Evolutionary conservation across 1,140 invertebrate species (phyloP), one percentile per base, ranked within the genome.

Genomic region (Galendromus occidentalis): DNA sequence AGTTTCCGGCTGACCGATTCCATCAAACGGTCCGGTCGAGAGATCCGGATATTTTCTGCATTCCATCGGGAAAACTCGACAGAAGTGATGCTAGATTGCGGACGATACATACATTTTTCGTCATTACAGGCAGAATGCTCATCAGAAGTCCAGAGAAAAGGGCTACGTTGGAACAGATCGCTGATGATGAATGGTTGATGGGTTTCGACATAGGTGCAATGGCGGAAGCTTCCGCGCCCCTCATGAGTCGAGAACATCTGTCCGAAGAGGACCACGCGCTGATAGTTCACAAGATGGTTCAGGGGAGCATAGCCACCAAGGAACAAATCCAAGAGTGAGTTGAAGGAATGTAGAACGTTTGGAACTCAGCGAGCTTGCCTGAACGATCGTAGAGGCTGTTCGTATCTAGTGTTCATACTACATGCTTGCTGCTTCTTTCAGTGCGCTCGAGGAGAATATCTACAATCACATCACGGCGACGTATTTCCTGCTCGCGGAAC

Each of bases 391-490:
- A n/a, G n/a, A n/a, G 66, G 41, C 18, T 22, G 14, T 64, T 47
- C 20, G 5, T 12, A 4, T 47, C n/a, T 39, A 4, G 33, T 6
- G 4, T 39, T 39, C 33, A 6, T 9, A 39, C 33, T 33, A 65
- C 2, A 51, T 67, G 2, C 20, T 12, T 4, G 18, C 7, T 25
- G 51, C 67, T 64, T 64, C 66, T 67, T 70, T 59, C 73, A 92
- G 89, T 70, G 86, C 90, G 65, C 77, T 98, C 68, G 90, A 96
- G 73, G 88, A 86, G 74, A 91, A 96, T 79, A 88, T 92, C 72
- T 98, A 98, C 77, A 94, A 95, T 78, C 91, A 98, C 76, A 87
- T 98, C 69, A 96, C 94, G 33, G 95, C 95, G 29, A 98, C 94
- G 30, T 98, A 98, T 79, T 98, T 91, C 79, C 79, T 98, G 70